Conservation (phyloP, 2,797 vertebrate genomes). For the Enteromius mattozi region DNA sequence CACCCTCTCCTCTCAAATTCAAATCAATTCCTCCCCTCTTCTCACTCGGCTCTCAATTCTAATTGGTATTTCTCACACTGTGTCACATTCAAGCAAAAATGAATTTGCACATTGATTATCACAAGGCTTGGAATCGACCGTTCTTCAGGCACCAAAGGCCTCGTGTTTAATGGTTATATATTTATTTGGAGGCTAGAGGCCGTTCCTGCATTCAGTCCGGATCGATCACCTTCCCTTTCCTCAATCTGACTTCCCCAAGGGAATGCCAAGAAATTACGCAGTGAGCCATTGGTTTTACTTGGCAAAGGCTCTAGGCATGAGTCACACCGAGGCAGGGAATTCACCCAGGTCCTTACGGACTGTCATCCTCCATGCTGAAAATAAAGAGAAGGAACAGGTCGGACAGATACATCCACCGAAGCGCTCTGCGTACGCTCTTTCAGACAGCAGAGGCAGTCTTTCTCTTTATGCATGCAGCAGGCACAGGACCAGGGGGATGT, state of each 20-base stretch:
- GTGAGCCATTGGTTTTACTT: slow-evolving; percentile 68
- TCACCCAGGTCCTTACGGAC: slow-evolving; percentile 29
- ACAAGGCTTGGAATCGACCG: slow-evolving; percentile 70
- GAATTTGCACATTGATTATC: slow-evolving; percentile 77
- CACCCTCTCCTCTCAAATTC: slow-evolving; percentile 34
- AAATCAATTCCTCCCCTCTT: slow-evolving; percentile 22
- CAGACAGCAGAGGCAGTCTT: slow-evolving; percentile 40
- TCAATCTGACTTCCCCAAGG: slow-evolving; percentile 60
- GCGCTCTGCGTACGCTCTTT: slow-evolving; percentile 5
- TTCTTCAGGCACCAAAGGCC: slow-evolving; percentile 63
- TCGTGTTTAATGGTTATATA: slow-evolving; percentile 64
- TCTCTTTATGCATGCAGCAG: slow-evolving; percentile 39
- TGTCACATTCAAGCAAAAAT: slow-evolving; percentile 78
- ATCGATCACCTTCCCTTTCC: slow-evolving; percentile 70
- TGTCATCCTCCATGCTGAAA: slow-evolving; percentile 33
- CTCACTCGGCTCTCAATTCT: slow-evolving; percentile 60
- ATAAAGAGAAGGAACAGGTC: slow-evolving; percentile 42
- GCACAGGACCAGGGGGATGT: slow-evolving; percentile 30
- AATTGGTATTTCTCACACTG: slow-evolving; percentile 71
- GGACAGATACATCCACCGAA: slow-evolving; percentile 30
- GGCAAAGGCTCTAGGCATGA: slow-evolving; percentile 65
- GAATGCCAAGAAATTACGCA: slow-evolving; percentile 61
- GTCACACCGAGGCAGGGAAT: slow-evolving; percentile 56
- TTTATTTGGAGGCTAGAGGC: slow-evolving; percentile 58
- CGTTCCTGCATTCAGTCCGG: slow-evolving; percentile 63